Conservation (phyloP, 2,888 invertebrate genomes). For the Esperia sulphurella region DNA sequence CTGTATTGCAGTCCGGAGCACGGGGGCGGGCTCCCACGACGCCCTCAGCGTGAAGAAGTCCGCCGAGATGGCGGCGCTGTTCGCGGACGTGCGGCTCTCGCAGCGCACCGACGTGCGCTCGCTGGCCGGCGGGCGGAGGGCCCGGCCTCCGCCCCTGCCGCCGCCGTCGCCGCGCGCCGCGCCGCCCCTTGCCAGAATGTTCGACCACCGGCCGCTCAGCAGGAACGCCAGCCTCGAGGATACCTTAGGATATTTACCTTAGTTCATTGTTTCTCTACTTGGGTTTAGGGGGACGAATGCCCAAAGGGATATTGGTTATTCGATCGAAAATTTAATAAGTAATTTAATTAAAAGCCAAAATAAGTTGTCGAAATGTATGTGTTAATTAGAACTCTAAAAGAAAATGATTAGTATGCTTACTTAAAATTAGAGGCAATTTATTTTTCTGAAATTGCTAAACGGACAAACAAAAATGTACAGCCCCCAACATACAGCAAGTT, state of each 20-base stretch:
- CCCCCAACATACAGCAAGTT: too few species aligned
- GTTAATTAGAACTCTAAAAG: too few species aligned
- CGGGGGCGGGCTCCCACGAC: constrained; percentile 80
- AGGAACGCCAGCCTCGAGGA: constrained; percentile 80
- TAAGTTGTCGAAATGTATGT: too few species aligned
- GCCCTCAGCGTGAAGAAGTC: constrained; percentile 92
- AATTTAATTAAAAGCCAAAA: too few species aligned
- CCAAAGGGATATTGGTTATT: too few species aligned
- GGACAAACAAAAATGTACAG: too few species aligned
- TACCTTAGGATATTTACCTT: constrained; percentile 80
- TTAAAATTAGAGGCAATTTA: too few species aligned
- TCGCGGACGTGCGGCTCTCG: constrained; percentile 86
- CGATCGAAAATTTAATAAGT: too few species aligned
- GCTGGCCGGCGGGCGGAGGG: constrained; percentile 42
- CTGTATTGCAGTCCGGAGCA: constrained; percentile 56
- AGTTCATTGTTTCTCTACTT: not conserved
- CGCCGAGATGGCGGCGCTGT: constrained; percentile 92
- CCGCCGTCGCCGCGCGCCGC: constrained; percentile 33
- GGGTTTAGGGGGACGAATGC: too few species aligned
- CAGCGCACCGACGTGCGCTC: constrained; percentile 83
- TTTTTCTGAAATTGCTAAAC: too few species aligned
- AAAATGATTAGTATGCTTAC: too few species aligned
- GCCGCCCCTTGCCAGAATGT: constrained; percentile 47
- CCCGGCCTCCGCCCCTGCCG: constrained; percentile 25
- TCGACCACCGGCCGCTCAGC: constrained; percentile 58